Evolutionary conservation across 2,113 vertebrate genomes (phyloP), one percentile per base, ranked within the genome.

Genomic region (Centropristis striata): DNA sequence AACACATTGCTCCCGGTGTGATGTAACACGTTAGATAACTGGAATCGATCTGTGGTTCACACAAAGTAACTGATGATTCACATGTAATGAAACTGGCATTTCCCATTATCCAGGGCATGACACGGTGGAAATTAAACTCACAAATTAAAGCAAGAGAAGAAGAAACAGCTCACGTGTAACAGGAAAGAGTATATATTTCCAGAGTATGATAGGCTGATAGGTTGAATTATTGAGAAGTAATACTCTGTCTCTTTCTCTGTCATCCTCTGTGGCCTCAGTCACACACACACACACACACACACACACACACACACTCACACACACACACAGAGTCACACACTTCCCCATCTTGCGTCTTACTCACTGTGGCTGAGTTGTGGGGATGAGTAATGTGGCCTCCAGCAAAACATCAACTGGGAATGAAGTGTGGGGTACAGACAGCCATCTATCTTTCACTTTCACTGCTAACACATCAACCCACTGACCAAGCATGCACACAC

Each of bases 301-400:
- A 23, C 66, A 36, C 68, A 36, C 58, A 27, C 41, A 54, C n/a
- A 15, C 39, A 27, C 36, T 53, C 50, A 12, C 51, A 25, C 70
- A 27, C 42, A 32, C 44, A 36, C 23, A 12, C 47, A 39, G 39
- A 20, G 66, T 41, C 55, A 51, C 53, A 59, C 12, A n/a, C 41
- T 39, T 60, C 7, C 58, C 12, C 15, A 28, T 78, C 69, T 64
- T 64, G 65, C 66, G 75, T 90, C 87, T 80, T 46, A 74, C 68
- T 82, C 71, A 78, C 72, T 80, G 78, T 71, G 78, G 39, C 72
- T 80, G 69, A 78, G 57, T 70, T 75, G 73, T 64, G 41, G 49
- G 78, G 66, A 89, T 91, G 86, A 92, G 84, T 90, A 91, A 92
- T 92, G 77, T 88, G 89, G 77, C 88, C 80, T 90, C 81, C 66